Percentiles rank a stretch among this genome's conserved stretches.
Conservation (phyloP, 2,888 invertebrate species). For the Eupithecia insigniata region DNA sequence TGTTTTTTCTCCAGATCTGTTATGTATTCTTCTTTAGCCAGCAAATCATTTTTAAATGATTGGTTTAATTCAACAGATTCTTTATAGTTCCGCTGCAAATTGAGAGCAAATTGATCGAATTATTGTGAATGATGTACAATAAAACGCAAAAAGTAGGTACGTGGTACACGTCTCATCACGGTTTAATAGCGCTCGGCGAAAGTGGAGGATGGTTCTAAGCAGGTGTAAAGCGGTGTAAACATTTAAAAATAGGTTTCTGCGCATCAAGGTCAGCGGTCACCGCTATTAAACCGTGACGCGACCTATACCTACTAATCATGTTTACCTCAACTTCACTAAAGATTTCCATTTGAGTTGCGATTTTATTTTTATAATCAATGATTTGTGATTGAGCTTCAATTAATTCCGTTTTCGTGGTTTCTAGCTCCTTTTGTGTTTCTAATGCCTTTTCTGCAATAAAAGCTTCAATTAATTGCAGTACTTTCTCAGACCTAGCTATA, state of each 20-base stretch:
- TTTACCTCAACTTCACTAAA: slow-evolving; percentile 64
- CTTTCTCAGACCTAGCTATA: background rate
- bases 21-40: slow-evolving; percentile 62
- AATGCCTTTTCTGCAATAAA: slow-evolving; percentile 47
- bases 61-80: slow-evolving; percentile 54
- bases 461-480: slow-evolving; percentile 9
- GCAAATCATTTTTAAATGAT: slow-evolving; percentile 55
- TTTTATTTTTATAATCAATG: slow-evolving; percentile 53
- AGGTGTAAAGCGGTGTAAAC: too few relatives aligned
- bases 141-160: too few relatives aligned
- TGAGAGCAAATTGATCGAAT: background rate
- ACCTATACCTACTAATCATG: background rate
- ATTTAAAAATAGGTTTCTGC: too few relatives aligned
- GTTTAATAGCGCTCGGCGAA: too few relatives aligned
- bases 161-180: too few relatives aligned
- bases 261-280: too few relatives aligned
- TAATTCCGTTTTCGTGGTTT: slow-evolving; percentile 55
- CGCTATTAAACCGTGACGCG: too few relatives aligned
- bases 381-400: slow-evolving; percentile 55
- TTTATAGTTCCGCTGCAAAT: slow-evolving; percentile 59
- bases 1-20: slow-evolving; percentile 62
- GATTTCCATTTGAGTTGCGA: slow-evolving; percentile 55
- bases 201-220: too few relatives aligned
- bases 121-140: background rate
- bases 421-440: slow-evolving; percentile 51